Percentiles rank a stretch among this genome's conserved stretches.
These are phyloP conservation scores for Automeris io DNA, from an alignment of 2,888 invertebrate species.

Conservation along the genomic window DNA sequence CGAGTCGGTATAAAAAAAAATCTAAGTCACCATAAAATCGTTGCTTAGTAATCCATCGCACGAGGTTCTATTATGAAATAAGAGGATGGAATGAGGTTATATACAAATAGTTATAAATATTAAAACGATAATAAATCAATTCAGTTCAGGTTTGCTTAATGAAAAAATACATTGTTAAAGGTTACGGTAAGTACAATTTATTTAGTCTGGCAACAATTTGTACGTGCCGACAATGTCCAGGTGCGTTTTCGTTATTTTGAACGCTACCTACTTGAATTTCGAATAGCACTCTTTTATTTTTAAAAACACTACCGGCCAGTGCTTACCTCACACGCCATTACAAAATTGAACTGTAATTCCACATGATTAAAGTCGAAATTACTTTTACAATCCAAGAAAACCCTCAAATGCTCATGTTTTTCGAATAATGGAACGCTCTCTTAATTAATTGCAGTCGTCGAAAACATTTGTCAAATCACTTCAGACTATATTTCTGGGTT, in stretches of 20 bases:
- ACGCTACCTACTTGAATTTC: constrained; percentile 28
- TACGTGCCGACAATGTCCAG: constrained; percentile 24
- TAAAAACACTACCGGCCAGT: constrained; percentile 8
- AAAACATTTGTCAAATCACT: constrained; percentile 17
- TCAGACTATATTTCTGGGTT: constrained; percentile 11
- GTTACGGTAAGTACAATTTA: constrained; percentile 2
- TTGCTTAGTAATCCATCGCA: no score
- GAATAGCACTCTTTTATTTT: constrained; percentile 24
- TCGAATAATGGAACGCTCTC: constrained; percentile 14
- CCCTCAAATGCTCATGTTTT: constrained; percentile 3
- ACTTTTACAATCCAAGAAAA: not conserved
- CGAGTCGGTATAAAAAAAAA: no score
- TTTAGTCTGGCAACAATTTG: constrained; percentile 7
- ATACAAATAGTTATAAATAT: no score
- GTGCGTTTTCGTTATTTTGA: constrained; percentile 26
- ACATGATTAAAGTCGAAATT: not conserved
- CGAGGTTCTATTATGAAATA: no score
- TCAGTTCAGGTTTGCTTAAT: no score
- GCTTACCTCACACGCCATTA: not conserved
- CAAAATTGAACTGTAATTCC: constrained; percentile 7
- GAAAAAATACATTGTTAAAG: constrained; percentile 3
- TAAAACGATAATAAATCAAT: no score
- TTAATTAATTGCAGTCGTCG: constrained; percentile 19
- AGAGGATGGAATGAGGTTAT: no score
- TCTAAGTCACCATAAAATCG: no score